Base-by-base conservation (phyloP, 2,888 invertebrate species). In the Tigriopus californicus region DNA sequence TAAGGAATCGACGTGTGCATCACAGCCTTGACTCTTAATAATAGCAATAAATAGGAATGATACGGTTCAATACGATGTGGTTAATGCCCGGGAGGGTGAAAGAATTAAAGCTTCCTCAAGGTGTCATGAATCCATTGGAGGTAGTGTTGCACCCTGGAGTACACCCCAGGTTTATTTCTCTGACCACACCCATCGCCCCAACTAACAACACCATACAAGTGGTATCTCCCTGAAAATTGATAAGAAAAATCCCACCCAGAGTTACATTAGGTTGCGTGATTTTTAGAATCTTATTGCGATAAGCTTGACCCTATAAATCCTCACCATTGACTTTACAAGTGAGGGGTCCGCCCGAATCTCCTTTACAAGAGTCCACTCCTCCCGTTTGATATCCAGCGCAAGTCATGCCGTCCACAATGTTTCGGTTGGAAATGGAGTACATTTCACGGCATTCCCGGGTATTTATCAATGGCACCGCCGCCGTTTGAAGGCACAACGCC, bases 171-270 rank as follows among this genome's bases (percentile, higher is more conserved):
- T 25, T 51, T 51, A 11, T 25, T 25, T 4, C 15, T 18, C 22
- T 51, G 20, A 24, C 52, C 52, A 20, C 52, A 51, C 12, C 52
- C 52, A 22, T 51, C 24, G 12, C 52, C 52, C 52, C 52, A 51
- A 20, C 52, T 51, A 10, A 51, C 52, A 51, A 51, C 33, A 8
- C 52, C 52, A 20, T 51, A 25, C 2, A 51, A 15, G 22, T 51
- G 22, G n/a, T 11, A 47, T 11, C 47, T 18, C 22, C 22, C 47
- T 47, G n/a, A n/a, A n/a, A n/a, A n/a, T n/a, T n/a, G n/a, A n/a
- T n/a, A n/a, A n/a, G n/a, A n/a, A n/a, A n/a, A n/a, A n/a, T n/a
- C n/a, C n/a, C n/a, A n/a, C n/a, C n/a, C n/a, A 47, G 15, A 46
- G n/a, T 11, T 47, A 13, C 1, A 13, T 11, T 20, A 47, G 18